Evolutionary conservation across 2,888 invertebrate species (phyloP), one percentile per base, ranked within the genome.

Genomic region (Drosophila setosimentum): DNA sequence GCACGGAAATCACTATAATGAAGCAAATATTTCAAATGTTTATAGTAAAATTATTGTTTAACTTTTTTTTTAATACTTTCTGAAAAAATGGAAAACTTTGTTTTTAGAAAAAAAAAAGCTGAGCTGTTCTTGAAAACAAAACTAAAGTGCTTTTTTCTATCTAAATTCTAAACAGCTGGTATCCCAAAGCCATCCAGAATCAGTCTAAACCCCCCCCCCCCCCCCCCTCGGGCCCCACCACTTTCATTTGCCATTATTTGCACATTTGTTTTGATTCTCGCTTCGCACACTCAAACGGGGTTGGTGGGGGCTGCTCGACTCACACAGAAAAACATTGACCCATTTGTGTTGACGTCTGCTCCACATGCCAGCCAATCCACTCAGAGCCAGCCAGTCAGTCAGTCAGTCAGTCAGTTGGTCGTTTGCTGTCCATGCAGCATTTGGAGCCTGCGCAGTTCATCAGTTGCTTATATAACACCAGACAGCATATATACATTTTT

Each of bases 251-350:
- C 45, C 48, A 53, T 48, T 55, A 42, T 66, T 68, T 61, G 35
- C 58, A 45, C 57, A 48, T 83, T 82, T 83, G 87, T 84, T 83
- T 84, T 83, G 82, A 70, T 82, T 76, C 68, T 59, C 10, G 40
- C 50, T 80, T 77, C 77, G 71, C 60, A 29, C 32, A n/a, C 27
- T 50, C 24, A 24, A 48, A 29, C 61, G 16, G 5, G 10, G 10
- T 35, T 42, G 13, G 29, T 33, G 16, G 21, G 21, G 7, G 50
- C 54, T 69, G 66, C 76, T 76, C 77, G 54, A 69, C 76, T 66
- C 83, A 81, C 63, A 61, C 66, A 51, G 76, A 80, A 88, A 89
- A 91, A 91, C 91, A 91, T 91, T 91, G 91, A 91, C 91, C 91
- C 80, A 91, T 86, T 87, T 83, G 67, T 67, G 66, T 73, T 73